phyloP scores from a whole-genome alignment of 2,113 vertebrate species.

The Suncus etruscus region DNA sequence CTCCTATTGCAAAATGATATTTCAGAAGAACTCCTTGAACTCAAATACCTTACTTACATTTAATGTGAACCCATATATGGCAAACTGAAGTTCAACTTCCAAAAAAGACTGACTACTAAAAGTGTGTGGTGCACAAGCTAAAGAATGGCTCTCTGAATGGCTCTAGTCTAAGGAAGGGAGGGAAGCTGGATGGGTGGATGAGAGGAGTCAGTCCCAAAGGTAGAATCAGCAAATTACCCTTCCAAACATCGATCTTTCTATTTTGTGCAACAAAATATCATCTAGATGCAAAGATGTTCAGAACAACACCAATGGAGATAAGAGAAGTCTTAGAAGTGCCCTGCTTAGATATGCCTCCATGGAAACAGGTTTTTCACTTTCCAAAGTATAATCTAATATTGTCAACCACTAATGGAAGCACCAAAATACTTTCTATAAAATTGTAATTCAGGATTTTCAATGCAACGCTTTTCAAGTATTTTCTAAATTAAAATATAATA shows the following conservation, averaged over 20 bases:
- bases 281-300: not conserved
- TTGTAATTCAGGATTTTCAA: not conserved
- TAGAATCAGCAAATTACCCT: not conserved
- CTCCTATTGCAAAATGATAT: not conserved
- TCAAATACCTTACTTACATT: conserved; percentile 25
- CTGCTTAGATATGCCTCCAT: conserved; percentile 5
- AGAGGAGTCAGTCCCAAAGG: not conserved
- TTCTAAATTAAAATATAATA: conserved; percentile 46
- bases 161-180: too few relatives aligned
- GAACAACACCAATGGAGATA: not conserved
- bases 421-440: not conserved
- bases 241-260: not conserved
- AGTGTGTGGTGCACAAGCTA: not conserved
- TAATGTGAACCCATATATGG: not conserved
- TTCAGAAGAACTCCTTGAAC: conserved; percentile 29
- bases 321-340: not conserved
- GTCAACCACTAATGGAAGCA: not conserved
- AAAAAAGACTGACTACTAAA: not conserved
- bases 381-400: not conserved
- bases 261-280: not conserved
- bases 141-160: not conserved
- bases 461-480: conserved; percentile 33
- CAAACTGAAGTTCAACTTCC: conserved; percentile 15
- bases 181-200: too few relatives aligned
- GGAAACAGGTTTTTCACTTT: conserved; percentile 11